Conservation (phyloP, 2,888 invertebrate species). For the Nezara viridula region DNA sequence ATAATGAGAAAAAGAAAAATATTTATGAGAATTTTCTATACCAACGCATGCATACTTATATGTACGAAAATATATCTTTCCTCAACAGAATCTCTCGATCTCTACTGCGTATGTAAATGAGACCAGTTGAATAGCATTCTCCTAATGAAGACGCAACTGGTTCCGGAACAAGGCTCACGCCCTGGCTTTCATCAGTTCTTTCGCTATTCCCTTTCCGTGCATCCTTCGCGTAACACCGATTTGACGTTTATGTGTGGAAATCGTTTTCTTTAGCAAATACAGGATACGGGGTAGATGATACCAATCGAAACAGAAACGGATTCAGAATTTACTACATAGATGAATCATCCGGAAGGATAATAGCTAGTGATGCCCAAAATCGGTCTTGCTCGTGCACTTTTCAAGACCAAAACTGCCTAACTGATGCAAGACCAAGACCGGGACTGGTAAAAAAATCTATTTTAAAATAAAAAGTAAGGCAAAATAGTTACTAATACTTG, state of each 20-base stretch:
- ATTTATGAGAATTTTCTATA: too few relatives aligned
- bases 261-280: not conserved
- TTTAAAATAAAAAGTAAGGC: too few relatives aligned
- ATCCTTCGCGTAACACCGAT: not conserved
- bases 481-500: too few relatives aligned
- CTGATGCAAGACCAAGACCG: too few relatives aligned
- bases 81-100: not conserved
- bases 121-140: not conserved
- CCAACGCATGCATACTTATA: too few relatives aligned
- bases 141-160: slow-evolving; percentile 22
- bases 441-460: too few relatives aligned
- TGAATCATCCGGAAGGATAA: not conserved
- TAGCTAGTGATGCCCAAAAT: too few relatives aligned
- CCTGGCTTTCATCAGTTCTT: slow-evolving; percentile 13
- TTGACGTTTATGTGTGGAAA: not conserved
- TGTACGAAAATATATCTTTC: too few relatives aligned
- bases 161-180: slow-evolving; percentile 11
- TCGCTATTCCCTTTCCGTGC: slow-evolving; percentile 14
- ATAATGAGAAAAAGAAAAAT: too few relatives aligned
- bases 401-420: too few relatives aligned
- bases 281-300: not conserved
- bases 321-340: not conserved
- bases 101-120: not conserved
- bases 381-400: too few relatives aligned
- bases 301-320: not conserved